Conservation (phyloP, 2,888 invertebrate species). For the Drosophila nr. perissopoda region DNA sequence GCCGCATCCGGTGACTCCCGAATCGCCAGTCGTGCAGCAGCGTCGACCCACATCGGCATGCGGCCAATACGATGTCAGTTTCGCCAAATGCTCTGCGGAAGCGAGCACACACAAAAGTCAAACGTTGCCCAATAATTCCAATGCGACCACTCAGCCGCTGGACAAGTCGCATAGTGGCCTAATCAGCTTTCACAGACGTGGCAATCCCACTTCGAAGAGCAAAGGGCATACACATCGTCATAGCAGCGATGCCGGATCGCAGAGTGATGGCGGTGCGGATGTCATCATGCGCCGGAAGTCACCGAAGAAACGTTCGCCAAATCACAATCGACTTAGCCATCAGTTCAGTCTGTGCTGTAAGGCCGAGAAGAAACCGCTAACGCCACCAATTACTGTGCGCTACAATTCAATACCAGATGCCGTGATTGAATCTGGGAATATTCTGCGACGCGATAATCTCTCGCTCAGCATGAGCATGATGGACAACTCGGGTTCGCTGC, state of each 20-base stretch:
- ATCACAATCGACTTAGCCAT: conserved; percentile 84
- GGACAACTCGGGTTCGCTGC: conserved; percentile 75
- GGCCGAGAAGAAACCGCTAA: conserved; percentile 82
- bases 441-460: conserved; percentile 76
- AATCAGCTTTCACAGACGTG: conserved; percentile 79
- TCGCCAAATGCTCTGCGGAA: conserved; percentile 79
- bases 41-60: conserved; percentile 61
- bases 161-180: conserved; percentile 79
- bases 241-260: conserved; percentile 78
- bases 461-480: conserved; percentile 77
- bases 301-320: conserved; percentile 81
- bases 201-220: conserved; percentile 71
- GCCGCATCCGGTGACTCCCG: conserved; percentile 81
- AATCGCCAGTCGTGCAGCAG: conserved; percentile 52
- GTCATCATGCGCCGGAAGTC: conserved; percentile 76
- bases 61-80: conserved; percentile 79
- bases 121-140: conserved; percentile 64
- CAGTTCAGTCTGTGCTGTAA: conserved; percentile 85
- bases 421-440: conserved; percentile 40
- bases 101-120: conserved; percentile 67
- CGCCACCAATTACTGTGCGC: conserved; percentile 84
- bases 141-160: conserved; percentile 34
- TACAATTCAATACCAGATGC: conserved; percentile 83
- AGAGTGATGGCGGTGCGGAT: conserved; percentile 78
- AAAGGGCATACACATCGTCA: conserved; percentile 76